Percentiles rank a stretch among this genome's conserved stretches.
phyloP scores from a whole-genome alignment of 2,797 vertebrate genomes.

The Thalassophryne amazonica region DNA sequence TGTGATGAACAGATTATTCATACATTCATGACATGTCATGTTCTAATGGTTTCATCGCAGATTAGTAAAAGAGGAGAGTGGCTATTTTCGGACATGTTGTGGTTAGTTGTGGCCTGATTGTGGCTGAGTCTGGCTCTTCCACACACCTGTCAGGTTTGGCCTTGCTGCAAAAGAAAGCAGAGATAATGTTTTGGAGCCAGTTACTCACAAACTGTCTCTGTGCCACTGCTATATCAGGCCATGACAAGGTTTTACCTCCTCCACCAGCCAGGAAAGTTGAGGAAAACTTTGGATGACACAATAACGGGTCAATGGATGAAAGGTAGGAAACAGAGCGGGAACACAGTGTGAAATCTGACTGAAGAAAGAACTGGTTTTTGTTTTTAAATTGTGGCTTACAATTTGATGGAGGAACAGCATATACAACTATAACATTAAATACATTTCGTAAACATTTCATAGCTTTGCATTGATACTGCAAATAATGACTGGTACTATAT shows the following conservation, averaged over 20 bases:
- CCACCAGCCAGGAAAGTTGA: constrained; percentile 45
- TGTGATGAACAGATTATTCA: not conserved
- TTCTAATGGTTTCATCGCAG: not conserved
- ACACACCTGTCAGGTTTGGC: constrained; percentile 46
- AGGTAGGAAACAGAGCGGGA: constrained; percentile 7
- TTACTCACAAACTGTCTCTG: constrained; percentile 37
- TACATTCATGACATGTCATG: not conserved
- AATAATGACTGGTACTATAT: too few relatives aligned
- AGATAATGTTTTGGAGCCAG: constrained; percentile 43
- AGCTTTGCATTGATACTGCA: too few relatives aligned
- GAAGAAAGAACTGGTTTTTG: too few relatives aligned
- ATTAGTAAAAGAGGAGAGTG: not conserved
- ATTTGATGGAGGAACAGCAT: not conserved
- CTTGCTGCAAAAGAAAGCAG: constrained; percentile 36
- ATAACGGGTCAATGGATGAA: constrained; percentile 9
- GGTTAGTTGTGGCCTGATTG: constrained; percentile 20
- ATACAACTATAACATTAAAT: too few relatives aligned
- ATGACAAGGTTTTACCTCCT: constrained; percentile 40
- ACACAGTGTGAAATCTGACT: constrained; percentile 5
- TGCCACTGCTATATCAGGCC: constrained; percentile 42
- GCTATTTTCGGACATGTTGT: not conserved
- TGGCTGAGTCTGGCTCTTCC: constrained; percentile 39
- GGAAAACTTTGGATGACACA: constrained; percentile 48
- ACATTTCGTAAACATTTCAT: too few relatives aligned
- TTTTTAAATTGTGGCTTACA: too few relatives aligned